Percentiles rank a stretch among this genome's conserved stretches.
These are phyloP conservation scores for Synanceia verrucosa DNA, from an alignment of 2,797 vertebrate species.

Conservation along the genomic window DNA sequence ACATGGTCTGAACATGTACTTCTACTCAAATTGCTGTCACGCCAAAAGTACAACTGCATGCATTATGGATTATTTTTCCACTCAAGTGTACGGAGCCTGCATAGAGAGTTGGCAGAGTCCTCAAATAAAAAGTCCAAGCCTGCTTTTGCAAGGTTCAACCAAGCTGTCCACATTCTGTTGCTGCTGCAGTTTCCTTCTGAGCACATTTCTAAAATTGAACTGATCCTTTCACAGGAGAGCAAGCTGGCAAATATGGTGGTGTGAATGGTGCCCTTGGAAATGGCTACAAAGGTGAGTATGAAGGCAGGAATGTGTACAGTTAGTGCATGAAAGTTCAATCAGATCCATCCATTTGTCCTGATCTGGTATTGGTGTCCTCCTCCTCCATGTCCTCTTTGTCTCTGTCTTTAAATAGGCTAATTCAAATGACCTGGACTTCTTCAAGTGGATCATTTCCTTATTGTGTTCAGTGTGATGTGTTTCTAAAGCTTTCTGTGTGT, in stretches of 20 bases:
- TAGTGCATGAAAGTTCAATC: not conserved
- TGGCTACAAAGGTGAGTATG: conserved; percentile 81
- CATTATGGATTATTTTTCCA: conserved; percentile 36
- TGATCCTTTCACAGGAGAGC: conserved; percentile 69
- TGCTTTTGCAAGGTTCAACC: not conserved
- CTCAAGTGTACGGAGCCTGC: not conserved
- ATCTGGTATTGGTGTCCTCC: not conserved
- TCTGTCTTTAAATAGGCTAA: conserved; percentile 73
- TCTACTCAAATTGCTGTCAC: not conserved
- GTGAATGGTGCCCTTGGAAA: conserved; percentile 74
- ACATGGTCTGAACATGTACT: conserved; percentile 8
- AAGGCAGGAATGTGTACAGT: not conserved
- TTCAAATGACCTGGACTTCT: conserved; percentile 29
- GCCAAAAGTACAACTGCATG: conserved; percentile 11
- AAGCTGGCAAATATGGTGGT: conserved; percentile 71
- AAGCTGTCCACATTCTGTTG: not conserved
- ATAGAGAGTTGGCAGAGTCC: not conserved
- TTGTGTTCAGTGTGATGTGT: conserved; percentile 51
- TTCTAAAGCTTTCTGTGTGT: conserved; percentile 38
- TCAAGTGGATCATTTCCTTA: conserved; percentile 48
- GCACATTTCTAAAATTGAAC: conserved; percentile 3
- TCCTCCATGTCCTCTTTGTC: conserved; percentile 4
- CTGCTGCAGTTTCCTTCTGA: not conserved
- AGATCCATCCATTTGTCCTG: not conserved
- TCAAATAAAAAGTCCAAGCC: not conserved